Base-by-base conservation (phyloP, 2,888 invertebrate species). In the Leptura quadrifasciata region DNA sequence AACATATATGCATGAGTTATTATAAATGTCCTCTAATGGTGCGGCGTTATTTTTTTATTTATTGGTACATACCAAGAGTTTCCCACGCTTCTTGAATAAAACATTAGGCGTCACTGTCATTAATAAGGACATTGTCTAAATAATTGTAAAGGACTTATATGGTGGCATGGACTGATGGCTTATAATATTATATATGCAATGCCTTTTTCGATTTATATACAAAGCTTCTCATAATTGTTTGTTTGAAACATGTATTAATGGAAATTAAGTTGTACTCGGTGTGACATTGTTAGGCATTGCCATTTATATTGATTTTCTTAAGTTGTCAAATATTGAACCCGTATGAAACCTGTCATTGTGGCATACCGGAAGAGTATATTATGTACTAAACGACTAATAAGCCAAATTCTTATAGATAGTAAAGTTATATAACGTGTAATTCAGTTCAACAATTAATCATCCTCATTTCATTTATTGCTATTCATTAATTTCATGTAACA, bases 121-220 rank as follows among this genome's bases (percentile, higher is more conserved):
- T 58, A 58, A 58, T 58, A 58, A 58, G 58, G 58, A 58, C 58
- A 58, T 58, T 58, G 58, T 58, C 24, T 58, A 24, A n/a, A 24
- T 27, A 27, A 27, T 27, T 58, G 58, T 21, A 58, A 58, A 58
- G 58, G 12, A 21, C 58, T 58, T 58, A 58, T 58, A 58, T 24
- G 58, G 58, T 58, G 58, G 27, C 58, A n/a, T 27, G 58, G 27
- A 58, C 58, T 47, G 47, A 21, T 57, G 12, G 58, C 27, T 21
- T 58, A 58, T 47, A 47, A 47, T 47, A n/a, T 47, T 47, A n/a
- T 47, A 5, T n/a, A 15, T 39, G 12, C 17, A 47, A 12, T 47
- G n/a, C 47, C 47, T 47, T 47, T 47, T 15, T 39, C 39, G 39
- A 12, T n/a, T 47, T 15, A 12, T 47, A 12, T 47, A 47, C 47